These are phyloP conservation scores for Ctenopoma kingsleyae DNA, from an alignment of 2,797 vertebrate species.

Conservation along the genomic window DNA sequence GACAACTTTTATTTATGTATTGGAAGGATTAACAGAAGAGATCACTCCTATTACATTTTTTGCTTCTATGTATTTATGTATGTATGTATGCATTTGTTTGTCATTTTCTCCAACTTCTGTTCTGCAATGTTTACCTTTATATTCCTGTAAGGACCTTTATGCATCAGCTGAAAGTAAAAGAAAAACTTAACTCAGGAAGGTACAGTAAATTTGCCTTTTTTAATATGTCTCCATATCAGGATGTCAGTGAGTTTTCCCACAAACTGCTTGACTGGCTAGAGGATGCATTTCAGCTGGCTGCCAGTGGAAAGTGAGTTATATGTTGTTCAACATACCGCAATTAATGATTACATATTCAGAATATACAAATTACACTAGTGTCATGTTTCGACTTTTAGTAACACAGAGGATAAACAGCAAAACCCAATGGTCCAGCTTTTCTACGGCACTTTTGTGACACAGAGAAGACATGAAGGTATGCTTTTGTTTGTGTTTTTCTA, in stretches of 20 bases:
- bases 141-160: neutral
- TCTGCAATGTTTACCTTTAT: neutral
- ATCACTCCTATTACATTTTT: no score
- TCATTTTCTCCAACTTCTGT: neutral
- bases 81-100: no score
- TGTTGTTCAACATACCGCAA: neutral
- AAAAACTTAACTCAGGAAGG: neutral
- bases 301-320: slow-evolving; percentile 88
- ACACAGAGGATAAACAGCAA: slow-evolving; percentile 87
- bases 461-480: slow-evolving; percentile 92
- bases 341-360: neutral
- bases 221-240: slow-evolving; percentile 82
- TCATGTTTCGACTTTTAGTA: slow-evolving; percentile 72
- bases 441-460: slow-evolving; percentile 95
- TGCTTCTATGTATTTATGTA: no score
- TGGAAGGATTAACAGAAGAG: no score
- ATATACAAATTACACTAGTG: neutral
- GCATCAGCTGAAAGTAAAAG: neutral
- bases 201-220: neutral
- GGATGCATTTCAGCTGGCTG: slow-evolving; percentile 93
- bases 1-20: no score
- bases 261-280: slow-evolving; percentile 98
- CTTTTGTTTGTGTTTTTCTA: neutral
- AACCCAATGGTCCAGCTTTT: slow-evolving; percentile 99
- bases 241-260: slow-evolving; percentile 98